These are phyloP conservation scores for Tolypeutes matacus DNA, from an alignment of 2,797 vertebrate genomes.

Conservation along the genomic window DNA sequence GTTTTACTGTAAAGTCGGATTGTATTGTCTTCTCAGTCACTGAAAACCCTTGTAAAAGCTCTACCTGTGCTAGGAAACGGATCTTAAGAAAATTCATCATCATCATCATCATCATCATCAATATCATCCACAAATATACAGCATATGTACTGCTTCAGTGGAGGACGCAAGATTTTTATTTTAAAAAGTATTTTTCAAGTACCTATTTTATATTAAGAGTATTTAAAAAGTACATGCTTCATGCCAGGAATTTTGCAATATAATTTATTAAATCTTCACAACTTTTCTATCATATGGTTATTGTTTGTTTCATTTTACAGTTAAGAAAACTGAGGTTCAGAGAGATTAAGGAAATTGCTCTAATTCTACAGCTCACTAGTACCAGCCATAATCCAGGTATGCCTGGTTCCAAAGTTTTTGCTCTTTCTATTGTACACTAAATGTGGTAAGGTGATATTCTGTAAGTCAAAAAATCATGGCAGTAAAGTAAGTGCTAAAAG, in stretches of 20 bases:
- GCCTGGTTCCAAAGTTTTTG: background rate
- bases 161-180: background rate
- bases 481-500: background rate
- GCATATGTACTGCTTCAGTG: background rate
- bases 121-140: background rate
- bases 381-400: background rate
- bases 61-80: background rate
- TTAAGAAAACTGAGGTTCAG: conserved; percentile 9
- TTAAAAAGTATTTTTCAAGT: background rate
- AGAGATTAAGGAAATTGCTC: background rate
- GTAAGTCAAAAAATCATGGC: background rate
- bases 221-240: background rate
- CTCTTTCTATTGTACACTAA: background rate
- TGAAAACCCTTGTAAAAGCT: background rate
- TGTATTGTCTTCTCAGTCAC: background rate
- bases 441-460: background rate
- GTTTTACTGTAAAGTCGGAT: background rate
- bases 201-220: background rate
- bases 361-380: background rate
- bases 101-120: background rate
- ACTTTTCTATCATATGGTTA: background rate
- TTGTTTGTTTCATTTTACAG: background rate
- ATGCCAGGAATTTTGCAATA: background rate
- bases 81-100: background rate
- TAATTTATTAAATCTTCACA: conserved; percentile 29